phyloP scores from a whole-genome alignment of 2,113 vertebrate species.

The Craseonycteris thonglongyai region DNA sequence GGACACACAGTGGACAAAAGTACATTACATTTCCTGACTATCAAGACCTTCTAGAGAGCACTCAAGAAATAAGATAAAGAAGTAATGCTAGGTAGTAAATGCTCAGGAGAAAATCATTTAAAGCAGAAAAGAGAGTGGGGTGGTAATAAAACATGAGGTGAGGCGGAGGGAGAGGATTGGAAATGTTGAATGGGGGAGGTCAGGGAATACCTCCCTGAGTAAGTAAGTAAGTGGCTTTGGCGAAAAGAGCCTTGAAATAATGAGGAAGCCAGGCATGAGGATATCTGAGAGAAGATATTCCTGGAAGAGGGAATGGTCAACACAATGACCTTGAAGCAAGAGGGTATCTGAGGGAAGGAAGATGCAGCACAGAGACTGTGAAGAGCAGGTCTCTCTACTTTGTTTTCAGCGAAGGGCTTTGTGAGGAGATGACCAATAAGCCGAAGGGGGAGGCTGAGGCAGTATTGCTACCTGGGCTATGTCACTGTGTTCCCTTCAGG shows the following conservation, averaged over 20 bases:
- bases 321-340: background rate
- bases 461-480: background rate
- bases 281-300: background rate
- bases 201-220: background rate
- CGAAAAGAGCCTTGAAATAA: background rate
- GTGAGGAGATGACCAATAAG: background rate
- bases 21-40: background rate
- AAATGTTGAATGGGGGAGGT: background rate
- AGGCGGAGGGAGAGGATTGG: background rate
- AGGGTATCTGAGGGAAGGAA: background rate
- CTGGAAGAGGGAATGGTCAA: background rate
- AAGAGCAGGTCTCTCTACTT: background rate
- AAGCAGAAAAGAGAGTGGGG: background rate
- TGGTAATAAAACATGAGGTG: background rate
- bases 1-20: background rate
- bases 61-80: background rate
- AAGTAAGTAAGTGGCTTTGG: background rate
- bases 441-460: background rate
- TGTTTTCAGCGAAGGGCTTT: background rate
- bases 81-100: background rate
- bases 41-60: background rate
- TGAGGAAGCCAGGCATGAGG: background rate
- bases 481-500: background rate
- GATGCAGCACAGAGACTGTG: background rate
- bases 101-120: background rate